These are phyloP conservation scores for Pantherophis guttatus DNA, from an alignment of 2,113 vertebrate species.

Conservation along the genomic window DNA sequence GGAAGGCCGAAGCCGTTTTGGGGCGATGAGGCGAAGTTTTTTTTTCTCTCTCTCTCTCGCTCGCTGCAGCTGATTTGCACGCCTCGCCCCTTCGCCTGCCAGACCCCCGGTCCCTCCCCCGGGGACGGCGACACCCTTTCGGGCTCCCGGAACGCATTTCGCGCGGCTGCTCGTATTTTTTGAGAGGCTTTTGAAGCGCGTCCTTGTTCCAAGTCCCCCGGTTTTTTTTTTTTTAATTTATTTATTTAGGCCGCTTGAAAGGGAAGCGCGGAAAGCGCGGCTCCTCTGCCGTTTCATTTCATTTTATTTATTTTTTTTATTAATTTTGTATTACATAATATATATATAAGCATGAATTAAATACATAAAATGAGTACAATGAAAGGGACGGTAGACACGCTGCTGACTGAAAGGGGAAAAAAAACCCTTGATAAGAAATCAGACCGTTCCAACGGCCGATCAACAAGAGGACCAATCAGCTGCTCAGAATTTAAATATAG, in stretches of 20 bases:
- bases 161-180: not conserved
- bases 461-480: not conserved
- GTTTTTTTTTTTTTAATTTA: not conserved
- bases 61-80: constrained; percentile 60
- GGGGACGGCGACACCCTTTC: not conserved
- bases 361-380: no score
- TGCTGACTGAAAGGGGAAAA: no score
- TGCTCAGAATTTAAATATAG: not conserved
- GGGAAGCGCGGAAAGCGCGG: not conserved
- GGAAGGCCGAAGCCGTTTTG: constrained; percentile 56
- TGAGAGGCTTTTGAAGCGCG: not conserved
- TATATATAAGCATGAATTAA: no score
- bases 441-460: not conserved
- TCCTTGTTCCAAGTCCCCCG: not conserved
- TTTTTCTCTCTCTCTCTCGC: constrained; percentile 31
- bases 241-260: not conserved
- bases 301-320: no score
- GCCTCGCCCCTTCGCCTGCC: constrained; percentile 59
- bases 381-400: no score
- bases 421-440: not conserved
- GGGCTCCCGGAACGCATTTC: not conserved
- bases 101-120: constrained; percentile 64
- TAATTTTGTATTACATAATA: no score
- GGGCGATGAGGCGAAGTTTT: constrained; percentile 67
- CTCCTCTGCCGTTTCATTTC: no score